Evolutionary conservation across 2,888 invertebrate genomes (phyloP).

Genomic region (Pseudoips prasinana): DNA sequence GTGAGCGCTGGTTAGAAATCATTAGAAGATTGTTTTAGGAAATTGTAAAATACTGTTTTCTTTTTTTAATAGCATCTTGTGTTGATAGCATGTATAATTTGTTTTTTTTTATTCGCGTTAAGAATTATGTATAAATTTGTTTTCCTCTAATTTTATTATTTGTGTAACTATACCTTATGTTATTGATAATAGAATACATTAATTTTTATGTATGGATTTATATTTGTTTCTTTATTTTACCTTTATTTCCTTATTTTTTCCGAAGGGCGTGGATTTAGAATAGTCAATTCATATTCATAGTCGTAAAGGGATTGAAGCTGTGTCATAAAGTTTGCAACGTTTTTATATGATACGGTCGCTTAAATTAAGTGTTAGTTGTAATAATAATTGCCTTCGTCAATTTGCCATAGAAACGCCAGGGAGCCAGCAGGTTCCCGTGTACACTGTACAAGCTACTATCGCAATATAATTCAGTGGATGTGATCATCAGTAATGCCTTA

Average conservation of each 20-base stretch:
- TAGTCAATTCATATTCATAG: slow-evolving; percentile 27
- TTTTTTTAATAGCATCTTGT: slow-evolving; percentile 69
- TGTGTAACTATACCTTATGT: slow-evolving; percentile 80
- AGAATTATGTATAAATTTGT: slow-evolving; percentile 81
- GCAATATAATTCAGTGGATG: slow-evolving; percentile 20
- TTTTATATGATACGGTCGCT: slow-evolving; percentile 21
- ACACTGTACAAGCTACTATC: slow-evolving; percentile 13
- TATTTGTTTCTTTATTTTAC: slow-evolving; percentile 65
- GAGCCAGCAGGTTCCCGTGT: slow-evolving; percentile 2
- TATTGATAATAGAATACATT: slow-evolving; percentile 81
- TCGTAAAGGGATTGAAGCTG: slow-evolving; percentile 3
- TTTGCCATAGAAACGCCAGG: slow-evolving; percentile 23
- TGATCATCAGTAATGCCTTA: slow-evolving; percentile 39
- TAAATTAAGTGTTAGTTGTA: slow-evolving; percentile 41
- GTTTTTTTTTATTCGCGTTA: slow-evolving; percentile 77
- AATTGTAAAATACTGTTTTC: slow-evolving; percentile 78
- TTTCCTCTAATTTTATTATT: slow-evolving; percentile 80
- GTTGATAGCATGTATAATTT: slow-evolving; percentile 78
- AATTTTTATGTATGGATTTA: slow-evolving; percentile 78
- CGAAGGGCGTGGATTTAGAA: slow-evolving; percentile 14
- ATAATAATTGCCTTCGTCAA: slow-evolving; percentile 41
- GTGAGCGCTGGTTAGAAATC: slow-evolving; percentile 51
- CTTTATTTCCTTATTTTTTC: slow-evolving; percentile 41
- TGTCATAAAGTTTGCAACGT: no score
- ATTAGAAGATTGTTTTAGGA: slow-evolving; percentile 63